These are phyloP conservation scores for Paracentrotus lividus DNA, from an alignment of 53 echinoderm and acorn worm species.

Conservation along the genomic window DNA sequence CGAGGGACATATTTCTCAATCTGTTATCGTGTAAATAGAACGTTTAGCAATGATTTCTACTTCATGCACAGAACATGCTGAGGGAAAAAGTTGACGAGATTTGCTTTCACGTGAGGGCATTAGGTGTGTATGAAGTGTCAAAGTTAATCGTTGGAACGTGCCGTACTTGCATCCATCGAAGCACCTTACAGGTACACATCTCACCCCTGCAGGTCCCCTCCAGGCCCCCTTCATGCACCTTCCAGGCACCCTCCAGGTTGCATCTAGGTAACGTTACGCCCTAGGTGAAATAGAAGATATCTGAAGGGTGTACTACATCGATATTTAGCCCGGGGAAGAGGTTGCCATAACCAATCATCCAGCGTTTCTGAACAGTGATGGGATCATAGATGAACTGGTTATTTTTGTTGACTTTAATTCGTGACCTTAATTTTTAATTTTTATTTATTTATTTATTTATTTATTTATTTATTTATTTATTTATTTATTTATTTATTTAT, in stretches of 20 bases:
- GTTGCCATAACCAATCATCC: background rate
- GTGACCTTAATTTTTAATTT: background rate
- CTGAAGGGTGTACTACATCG: slow-evolving; percentile 30
- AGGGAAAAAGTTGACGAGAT: background rate
- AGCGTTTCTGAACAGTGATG: background rate
- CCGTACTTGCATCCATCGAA: background rate
- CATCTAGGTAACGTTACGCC: background rate
- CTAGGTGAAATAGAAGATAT: slow-evolving; percentile 1
- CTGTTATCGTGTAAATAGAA: background rate
- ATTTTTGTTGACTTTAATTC: background rate
- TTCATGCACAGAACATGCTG: too few species aligned
- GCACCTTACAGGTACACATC: background rate
- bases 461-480: too few species aligned
- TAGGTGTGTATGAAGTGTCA: background rate
- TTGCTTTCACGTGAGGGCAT: background rate
- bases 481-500: background rate
- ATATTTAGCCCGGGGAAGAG: background rate
- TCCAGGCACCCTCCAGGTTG: background rate
- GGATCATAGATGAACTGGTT: too few species aligned
- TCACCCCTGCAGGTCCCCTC: background rate
- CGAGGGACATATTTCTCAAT: background rate
- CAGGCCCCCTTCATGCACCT: background rate
- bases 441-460: background rate
- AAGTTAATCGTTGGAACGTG: slow-evolving; percentile 8
- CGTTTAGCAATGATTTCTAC: background rate